Conservation (phyloP, 2,113 vertebrate species). For the Zootoca vivipara region DNA sequence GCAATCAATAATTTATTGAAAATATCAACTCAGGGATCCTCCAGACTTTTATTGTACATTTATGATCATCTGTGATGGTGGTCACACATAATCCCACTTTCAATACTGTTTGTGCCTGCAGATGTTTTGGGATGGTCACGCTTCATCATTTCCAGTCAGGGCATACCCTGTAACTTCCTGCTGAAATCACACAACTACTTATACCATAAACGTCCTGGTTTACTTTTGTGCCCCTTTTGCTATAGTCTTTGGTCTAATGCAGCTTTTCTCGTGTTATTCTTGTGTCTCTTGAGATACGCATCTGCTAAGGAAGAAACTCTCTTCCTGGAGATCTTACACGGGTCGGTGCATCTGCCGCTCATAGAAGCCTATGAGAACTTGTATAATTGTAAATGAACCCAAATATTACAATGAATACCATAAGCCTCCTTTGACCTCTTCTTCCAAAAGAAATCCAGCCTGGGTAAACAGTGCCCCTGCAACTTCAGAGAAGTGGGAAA, state of each 20-base stretch:
- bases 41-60: too few species aligned
- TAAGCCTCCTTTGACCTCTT: neutral
- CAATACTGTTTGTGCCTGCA: too few species aligned
- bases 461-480: neutral
- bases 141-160: too few species aligned
- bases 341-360: neutral
- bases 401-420: neutral
- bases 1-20: too few species aligned
- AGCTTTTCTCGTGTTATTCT: neutral
- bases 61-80: too few species aligned
- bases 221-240: too few species aligned
- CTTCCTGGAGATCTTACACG: neutral
- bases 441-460: neutral
- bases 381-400: neutral
- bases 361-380: neutral
- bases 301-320: neutral
- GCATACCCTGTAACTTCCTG: too few species aligned
- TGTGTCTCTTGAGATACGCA: neutral
- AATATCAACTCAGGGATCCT: too few species aligned
- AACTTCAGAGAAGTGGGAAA: neutral
- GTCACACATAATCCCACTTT: too few species aligned
- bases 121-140: too few species aligned
- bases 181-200: too few species aligned
- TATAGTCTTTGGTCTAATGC: neutral
- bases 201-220: too few species aligned